Base-by-base conservation (phyloP, 2,113 vertebrate genomes). In the Chaetura pelagica region DNA sequence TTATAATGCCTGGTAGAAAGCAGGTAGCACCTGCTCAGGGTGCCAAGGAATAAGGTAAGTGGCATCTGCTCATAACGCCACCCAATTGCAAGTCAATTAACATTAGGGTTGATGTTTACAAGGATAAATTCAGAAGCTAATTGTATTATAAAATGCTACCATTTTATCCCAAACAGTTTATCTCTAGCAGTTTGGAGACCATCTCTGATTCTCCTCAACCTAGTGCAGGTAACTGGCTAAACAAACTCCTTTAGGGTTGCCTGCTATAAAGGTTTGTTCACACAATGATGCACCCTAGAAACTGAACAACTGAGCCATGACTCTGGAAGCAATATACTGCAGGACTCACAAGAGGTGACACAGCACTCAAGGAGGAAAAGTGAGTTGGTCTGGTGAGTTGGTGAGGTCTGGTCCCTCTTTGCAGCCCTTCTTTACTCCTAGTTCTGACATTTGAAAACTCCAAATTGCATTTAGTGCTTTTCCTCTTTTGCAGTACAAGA, bases 31-130 rank as follows among this genome's bases (percentile, higher is more conserved):
- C 75, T 74, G 34, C 57, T 90, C 0, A 0, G 35, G 18, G 15
- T 87, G 83, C 86, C 86, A 94, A 66, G 55, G 68, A 92, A 58
- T 46, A 88, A 88, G 72, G 83, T 95, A 94, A 90, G 68, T 75
- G 76, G 48, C 79, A 84, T 86, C 61, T 90, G 86, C 59, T 95
- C 75, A 69, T 95, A 67, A 49, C 66, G 11, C 17, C 34, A 46
- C 67, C 11, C 72, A 93, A 66, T 4, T 83, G 59, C 46, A 46
- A 72, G 81, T 93, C 82, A 76, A 66, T 83, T 90, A 88, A 44
- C 84, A 74, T 80, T 73, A 80, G 40, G 24, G 30, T 6, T 42
- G 63, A 27, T 63, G 30, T 54, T 91, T 69, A 63, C 90, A 85
- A 79, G 3, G 2, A 73, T 57, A 4, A 75, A 83, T 79, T 54